phyloP scores from a whole-genome alignment of 2,888 invertebrate species.

The Eupsilia transversa region DNA sequence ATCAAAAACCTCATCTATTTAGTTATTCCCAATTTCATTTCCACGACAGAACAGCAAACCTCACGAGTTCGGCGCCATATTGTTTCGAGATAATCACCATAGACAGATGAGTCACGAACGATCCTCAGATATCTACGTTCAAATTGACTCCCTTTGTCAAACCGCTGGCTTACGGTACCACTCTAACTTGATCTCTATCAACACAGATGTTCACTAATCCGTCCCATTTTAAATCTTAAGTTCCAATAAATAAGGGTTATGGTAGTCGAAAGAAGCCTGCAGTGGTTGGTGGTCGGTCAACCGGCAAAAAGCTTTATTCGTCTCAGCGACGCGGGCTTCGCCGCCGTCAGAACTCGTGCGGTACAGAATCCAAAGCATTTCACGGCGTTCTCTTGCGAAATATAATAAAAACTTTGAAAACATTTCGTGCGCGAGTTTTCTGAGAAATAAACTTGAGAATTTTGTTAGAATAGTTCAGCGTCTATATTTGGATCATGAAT shows the following conservation, averaged over 20 bases:
- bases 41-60: slow-evolving; percentile 60
- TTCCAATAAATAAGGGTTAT: slow-evolving; percentile 30
- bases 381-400: slow-evolving; percentile 69
- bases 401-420: slow-evolving; percentile 62
- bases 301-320: slow-evolving; percentile 66
- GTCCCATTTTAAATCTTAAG: slow-evolving; percentile 48
- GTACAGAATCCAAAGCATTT: slow-evolving; percentile 67
- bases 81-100: slow-evolving; percentile 82
- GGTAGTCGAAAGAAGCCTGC: slow-evolving; percentile 32
- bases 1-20: slow-evolving; percentile 46
- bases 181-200: slow-evolving; percentile 64
- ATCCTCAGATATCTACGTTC: slow-evolving; percentile 81
- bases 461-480: slow-evolving; percentile 49
- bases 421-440: slow-evolving; percentile 61
- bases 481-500: slow-evolving; percentile 49
- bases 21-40: slow-evolving; percentile 59
- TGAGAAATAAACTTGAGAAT: slow-evolving; percentile 49
- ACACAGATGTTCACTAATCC: slow-evolving; percentile 43
- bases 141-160: slow-evolving; percentile 86
- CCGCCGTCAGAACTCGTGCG: slow-evolving; percentile 67
- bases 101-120: slow-evolving; percentile 87
- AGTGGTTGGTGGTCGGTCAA: slow-evolving; percentile 51
- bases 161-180: slow-evolving; percentile 71
- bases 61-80: slow-evolving; percentile 72
- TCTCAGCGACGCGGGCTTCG: slow-evolving; percentile 57